Evolutionary conservation across 2,888 invertebrate species (phyloP).

Genomic region (Adineta ricciae): DNA sequence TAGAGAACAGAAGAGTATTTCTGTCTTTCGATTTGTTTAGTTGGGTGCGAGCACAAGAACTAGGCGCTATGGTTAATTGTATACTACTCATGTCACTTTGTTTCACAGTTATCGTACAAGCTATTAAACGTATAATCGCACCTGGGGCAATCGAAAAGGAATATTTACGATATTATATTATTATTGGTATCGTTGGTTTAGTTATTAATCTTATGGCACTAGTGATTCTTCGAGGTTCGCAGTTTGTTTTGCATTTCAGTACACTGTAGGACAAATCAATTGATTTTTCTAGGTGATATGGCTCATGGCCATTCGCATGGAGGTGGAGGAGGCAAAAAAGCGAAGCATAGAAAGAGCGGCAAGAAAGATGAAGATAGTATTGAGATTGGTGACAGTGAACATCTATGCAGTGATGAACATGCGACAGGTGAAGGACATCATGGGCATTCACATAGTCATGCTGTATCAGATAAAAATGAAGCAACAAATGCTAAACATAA

Average conservation of each 20-base stretch:
- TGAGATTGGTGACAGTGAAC: background rate
- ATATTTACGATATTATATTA: constrained; percentile 60
- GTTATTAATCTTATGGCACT: constrained; percentile 83
- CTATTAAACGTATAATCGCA: constrained; percentile 34
- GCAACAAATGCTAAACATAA: background rate
- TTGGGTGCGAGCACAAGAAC: constrained; percentile 35
- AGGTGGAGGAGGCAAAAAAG: background rate
- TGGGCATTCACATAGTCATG: background rate
- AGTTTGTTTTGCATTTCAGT: background rate
- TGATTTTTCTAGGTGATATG: background rate
- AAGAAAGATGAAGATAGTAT: background rate
- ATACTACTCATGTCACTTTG: constrained; percentile 36
- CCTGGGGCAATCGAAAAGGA: constrained; percentile 56
- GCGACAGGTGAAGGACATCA: background rate
- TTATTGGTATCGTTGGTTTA: constrained; percentile 78
- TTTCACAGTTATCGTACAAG: constrained; percentile 35
- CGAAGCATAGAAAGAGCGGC: background rate
- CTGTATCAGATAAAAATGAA: background rate
- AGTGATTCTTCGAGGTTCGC: constrained; percentile 62
- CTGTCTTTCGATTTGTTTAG: background rate
- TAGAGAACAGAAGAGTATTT: background rate
- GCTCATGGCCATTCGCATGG: constrained; percentile 3
- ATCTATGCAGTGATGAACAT: background rate
- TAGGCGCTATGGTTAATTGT: constrained; percentile 35
- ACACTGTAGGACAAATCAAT: background rate